Evolutionary conservation across 2,888 invertebrate genomes (phyloP), one percentile per base, ranked within the genome.

Genomic region (Tryphoninae sp.): DNA sequence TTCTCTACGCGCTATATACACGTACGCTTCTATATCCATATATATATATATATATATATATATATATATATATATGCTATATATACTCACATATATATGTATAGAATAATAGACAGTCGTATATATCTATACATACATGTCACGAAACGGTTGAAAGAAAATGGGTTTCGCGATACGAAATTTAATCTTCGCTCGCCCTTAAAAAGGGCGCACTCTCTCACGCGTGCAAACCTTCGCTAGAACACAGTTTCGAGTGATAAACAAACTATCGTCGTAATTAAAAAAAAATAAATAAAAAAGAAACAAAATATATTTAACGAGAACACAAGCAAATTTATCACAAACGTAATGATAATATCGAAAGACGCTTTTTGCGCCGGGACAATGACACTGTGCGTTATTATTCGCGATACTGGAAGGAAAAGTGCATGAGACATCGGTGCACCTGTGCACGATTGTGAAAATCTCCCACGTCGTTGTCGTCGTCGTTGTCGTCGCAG

Each of bases 1-100:
- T 59, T 51, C 58, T 79, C 40, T 73, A 58, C 26, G 59, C 49
- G 58, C 55, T 33, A 62, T 53, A 55, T 49, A 62, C 33, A 55
- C 7, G 55, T 68, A 49, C 19, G 49, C 9, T 4, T 33, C 33
- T n/a, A 4, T n/a, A 69, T 33, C 16, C 13, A 69, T 49, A n/a
- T 49, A 51, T 61, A 58, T 40, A 19, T 58, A 51, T 2, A 0
- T 45, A 58, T 42, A 22, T 13, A 23, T 23, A 69, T 22, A 61
- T 61, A 8, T 45, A 69, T 49, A 9, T 16, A 69, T 42, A 69
- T 13, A 58, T n/a, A 69, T 22, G 40, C 49, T 40, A 19, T 45
- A 16, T 26, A 8, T 33, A 67, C 6, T 13, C 6, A 49, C 23
- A 45, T 65, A 23, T 42, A n/a, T 9, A 62, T 26, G 16, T 61